Evolutionary conservation across 2,888 invertebrate species (phyloP).

Genomic region (Patella pellucida): DNA sequence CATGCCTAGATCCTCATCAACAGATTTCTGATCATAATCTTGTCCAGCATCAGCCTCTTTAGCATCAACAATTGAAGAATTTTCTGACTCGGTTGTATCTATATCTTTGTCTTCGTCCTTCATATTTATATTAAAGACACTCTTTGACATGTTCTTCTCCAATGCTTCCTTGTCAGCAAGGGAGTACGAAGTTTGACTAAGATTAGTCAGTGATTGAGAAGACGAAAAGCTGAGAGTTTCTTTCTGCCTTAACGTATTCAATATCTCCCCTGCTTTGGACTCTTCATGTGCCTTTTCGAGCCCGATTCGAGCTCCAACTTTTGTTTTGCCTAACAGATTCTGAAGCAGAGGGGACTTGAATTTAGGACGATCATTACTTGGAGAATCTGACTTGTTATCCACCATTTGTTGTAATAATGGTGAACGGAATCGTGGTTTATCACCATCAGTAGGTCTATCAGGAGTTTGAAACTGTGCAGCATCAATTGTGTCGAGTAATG

Average conservation of each 20-base stretch:
- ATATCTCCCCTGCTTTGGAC: constrained; percentile 15
- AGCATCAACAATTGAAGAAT: not conserved
- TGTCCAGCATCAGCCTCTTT: not conserved
- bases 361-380: constrained; percentile 51
- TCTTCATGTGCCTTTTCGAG: constrained; percentile 34
- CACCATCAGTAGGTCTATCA: constrained; percentile 15
- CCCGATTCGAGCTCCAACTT: constrained; percentile 45
- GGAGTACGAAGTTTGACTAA: constrained; percentile 8
- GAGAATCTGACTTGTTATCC: constrained; percentile 46
- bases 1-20: not conserved
- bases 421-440: constrained; percentile 59
- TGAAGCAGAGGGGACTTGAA: constrained; percentile 65
- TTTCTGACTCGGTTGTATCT: constrained; percentile 27
- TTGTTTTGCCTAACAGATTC: constrained; percentile 61
- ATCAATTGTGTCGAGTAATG: constrained; percentile 1
- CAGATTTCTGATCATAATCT: constrained; percentile 18
- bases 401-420: constrained; percentile 63
- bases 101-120: constrained; percentile 37
- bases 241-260: constrained; percentile 9
- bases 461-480: not conserved
- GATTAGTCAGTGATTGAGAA: constrained; percentile 20
- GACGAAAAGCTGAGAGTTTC: constrained; percentile 25
- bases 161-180: constrained; percentile 9
- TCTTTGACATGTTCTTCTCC: constrained; percentile 20
- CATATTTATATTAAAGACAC: constrained; percentile 22